A percentile compares a stretch with the other conserved stretches of the same genome.
Evolutionary conservation across 2,113 vertebrate genomes (phyloP).

Genomic region (Noctilio leporinus): DNA sequence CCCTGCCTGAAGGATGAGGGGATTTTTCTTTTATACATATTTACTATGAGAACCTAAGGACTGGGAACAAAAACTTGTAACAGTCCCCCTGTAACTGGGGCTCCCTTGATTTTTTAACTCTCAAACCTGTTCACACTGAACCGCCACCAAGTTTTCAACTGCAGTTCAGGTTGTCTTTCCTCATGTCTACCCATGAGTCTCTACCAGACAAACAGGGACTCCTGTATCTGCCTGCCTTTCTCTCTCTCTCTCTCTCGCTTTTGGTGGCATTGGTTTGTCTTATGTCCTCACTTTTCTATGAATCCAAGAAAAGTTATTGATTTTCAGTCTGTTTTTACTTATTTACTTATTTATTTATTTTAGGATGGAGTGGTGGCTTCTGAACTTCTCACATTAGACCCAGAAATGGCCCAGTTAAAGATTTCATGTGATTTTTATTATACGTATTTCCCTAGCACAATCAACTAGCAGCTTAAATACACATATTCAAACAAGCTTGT

Average conservation of each 20-base stretch:
- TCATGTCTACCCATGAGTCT: background rate
- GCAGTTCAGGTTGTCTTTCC: background rate
- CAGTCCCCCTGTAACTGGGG: background rate
- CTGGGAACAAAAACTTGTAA: background rate
- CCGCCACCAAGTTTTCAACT: background rate
- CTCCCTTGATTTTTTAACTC: background rate
- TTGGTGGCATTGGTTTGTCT: background rate
- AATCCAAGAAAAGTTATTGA: background rate
- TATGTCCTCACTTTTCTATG: background rate
- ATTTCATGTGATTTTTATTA: background rate
- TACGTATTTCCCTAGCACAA: background rate
- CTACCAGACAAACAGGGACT: background rate
- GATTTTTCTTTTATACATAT: background rate
- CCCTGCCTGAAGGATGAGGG: background rate
- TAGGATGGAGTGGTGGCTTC: background rate
- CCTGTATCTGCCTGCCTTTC: background rate
- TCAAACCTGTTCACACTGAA: background rate
- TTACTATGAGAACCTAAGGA: background rate
- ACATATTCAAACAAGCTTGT: background rate
- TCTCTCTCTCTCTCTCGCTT: background rate
- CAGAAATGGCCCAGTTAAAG: background rate
- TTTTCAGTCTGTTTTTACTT: background rate
- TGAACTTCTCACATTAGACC: background rate
- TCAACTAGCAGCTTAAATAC: background rate
- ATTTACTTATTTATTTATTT: background rate